Conservation (phyloP, 2,797 vertebrate species). For the Hyperoplus lanceolatus region DNA sequence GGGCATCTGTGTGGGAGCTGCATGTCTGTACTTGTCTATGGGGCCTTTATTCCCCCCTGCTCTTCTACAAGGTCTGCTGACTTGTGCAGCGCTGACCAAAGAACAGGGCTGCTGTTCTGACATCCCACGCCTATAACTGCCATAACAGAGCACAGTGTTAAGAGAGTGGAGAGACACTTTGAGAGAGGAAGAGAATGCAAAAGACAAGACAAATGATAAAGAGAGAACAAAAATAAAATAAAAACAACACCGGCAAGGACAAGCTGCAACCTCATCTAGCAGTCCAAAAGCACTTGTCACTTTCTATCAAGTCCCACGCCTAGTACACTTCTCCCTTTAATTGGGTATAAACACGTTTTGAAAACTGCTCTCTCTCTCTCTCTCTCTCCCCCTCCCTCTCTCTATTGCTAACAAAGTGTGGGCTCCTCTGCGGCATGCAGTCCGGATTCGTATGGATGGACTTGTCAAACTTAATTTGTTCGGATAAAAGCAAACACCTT, state of each 20-base stretch:
- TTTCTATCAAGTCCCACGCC: slow-evolving; percentile 46
- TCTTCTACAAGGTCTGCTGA: slow-evolving; percentile 31
- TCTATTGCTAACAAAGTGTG: slow-evolving; percentile 44
- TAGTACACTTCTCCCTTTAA: slow-evolving; percentile 50
- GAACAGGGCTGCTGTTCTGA: slow-evolving; percentile 40
- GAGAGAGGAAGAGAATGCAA: neutral
- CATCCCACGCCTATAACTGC: slow-evolving; percentile 41
- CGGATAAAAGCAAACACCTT: slow-evolving; percentile 60
- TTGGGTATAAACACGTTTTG: slow-evolving; percentile 62
- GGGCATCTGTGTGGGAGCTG: slow-evolving; percentile 9
- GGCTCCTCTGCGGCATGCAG: slow-evolving; percentile 47
- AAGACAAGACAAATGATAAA: slow-evolving; percentile 33
- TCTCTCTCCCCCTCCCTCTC: slow-evolving; percentile 8
- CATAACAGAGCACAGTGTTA: slow-evolving; percentile 42
- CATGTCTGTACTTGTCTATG: slow-evolving; percentile 36
- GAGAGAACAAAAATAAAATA: neutral
- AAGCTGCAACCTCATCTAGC: slow-evolving; percentile 43
- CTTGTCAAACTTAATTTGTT: slow-evolving; percentile 73
- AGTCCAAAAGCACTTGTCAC: slow-evolving; percentile 55
- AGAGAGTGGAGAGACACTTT: slow-evolving; percentile 19
- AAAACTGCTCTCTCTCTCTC: slow-evolving; percentile 40
- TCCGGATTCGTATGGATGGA: slow-evolving; percentile 59
- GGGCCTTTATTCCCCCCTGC: slow-evolving; percentile 27
- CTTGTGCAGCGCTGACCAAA: slow-evolving; percentile 28
- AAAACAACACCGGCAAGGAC: slow-evolving; percentile 29